Evolutionary conservation across 2,113 vertebrate genomes (phyloP), one percentile per base, ranked within the genome.

Genomic region (Prunella fulvescens): DNA sequence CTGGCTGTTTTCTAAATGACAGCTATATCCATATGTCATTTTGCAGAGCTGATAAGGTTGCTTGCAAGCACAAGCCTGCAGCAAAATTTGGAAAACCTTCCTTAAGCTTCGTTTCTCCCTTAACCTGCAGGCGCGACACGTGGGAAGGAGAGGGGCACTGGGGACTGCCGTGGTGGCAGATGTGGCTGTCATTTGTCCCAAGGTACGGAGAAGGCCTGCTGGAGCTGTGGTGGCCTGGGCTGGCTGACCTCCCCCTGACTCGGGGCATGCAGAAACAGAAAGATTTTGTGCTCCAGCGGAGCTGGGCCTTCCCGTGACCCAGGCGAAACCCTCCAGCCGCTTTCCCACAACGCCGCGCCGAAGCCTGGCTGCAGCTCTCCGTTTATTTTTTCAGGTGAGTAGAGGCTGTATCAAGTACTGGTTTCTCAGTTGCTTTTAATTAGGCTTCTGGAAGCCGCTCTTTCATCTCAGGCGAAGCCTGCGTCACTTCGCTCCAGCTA

Each of bases 341-440:
- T 98, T 98, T 98, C 97, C 97, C 97, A 97, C 97, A 97, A 96
- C 92, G 96, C 96, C 89, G 92, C 82, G 88, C 97, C 69, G 92
- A 96, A 98, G 97, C 97, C 96, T 91, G 15, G 51, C 97, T 96
- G 94, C 92, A 97, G 97, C 96, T 96, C 96, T 98, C 47, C 76
- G 98, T 99, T 99, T 99, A 99, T 99, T 99, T 99, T 98, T 98
- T 99, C 99, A 99, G 98, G 99, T 99, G 98, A 98, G 98, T 97
- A 98, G 98, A 98, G 97, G 97, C 97, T 98, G 98, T 98, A 98
- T 99, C 97, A 93, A 98, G 96, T 98, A 98, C 96, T 98, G 96
- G 97, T 98, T 98, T 97, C 97, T 98, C 98, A 98, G 98, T 99
- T 99, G 98, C 98, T 99, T 98, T 98, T 98, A 98, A 98, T 99